Conservation (phyloP, 2,797 vertebrate species). For the Centropyge bicolor region DNA sequence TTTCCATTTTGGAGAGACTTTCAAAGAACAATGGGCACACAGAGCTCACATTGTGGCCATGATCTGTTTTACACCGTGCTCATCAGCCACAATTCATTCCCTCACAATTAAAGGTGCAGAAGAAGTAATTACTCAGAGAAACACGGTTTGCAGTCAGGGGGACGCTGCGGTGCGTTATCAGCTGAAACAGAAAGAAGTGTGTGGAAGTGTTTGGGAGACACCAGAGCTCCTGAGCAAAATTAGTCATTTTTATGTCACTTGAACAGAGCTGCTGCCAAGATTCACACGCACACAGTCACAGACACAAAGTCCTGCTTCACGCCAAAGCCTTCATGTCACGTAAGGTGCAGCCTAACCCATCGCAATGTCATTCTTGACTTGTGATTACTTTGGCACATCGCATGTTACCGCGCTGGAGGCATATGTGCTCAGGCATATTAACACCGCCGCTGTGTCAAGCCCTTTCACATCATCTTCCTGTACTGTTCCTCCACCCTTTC, state of each 20-base stretch:
- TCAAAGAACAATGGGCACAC: constrained; percentile 63
- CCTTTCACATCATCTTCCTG: constrained; percentile 69
- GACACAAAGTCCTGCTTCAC: constrained; percentile 24
- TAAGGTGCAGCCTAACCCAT: constrained; percentile 41
- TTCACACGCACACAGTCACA: constrained; percentile 21
- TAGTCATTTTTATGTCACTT: constrained; percentile 46
- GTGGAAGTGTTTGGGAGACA: constrained; percentile 31
- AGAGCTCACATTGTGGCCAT: constrained; percentile 30
- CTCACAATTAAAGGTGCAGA: constrained; percentile 59
- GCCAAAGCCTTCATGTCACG: constrained; percentile 58
- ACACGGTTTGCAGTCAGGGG: constrained; percentile 40
- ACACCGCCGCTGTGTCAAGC: constrained; percentile 62
- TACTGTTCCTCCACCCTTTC: constrained; percentile 47
- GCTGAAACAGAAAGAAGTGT: constrained; percentile 51
- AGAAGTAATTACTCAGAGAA: constrained; percentile 69
- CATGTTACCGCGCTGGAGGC: constrained; percentile 35
- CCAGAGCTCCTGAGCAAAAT: constrained; percentile 43
- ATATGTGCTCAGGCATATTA: constrained; percentile 58
- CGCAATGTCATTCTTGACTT: constrained; percentile 62
- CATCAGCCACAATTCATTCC: constrained; percentile 59
- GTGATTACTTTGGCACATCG: constrained; percentile 69
- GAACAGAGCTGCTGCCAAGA: constrained; percentile 34
- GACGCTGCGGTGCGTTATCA: constrained; percentile 51
- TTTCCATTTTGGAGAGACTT: constrained; percentile 64
- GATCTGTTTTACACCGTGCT: constrained; percentile 59